Base-by-base conservation (phyloP, 2,797 vertebrate species). In the Rhincodon typus region DNA sequence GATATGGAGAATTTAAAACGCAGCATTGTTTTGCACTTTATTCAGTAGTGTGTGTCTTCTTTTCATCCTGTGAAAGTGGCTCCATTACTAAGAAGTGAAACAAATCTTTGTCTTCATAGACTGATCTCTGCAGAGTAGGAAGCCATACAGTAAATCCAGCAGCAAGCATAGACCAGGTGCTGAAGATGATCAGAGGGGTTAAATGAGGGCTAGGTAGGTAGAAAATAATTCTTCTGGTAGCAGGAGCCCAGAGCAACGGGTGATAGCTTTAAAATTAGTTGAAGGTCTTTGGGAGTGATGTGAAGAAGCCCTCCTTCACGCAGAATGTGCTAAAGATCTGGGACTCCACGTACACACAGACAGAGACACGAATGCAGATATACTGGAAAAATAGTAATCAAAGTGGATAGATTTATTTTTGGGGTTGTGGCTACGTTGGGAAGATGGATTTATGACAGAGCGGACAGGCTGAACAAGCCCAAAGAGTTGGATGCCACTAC, bases 11-110 rank as follows among this genome's bases (percentile, higher is more conserved):
- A 74, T 34, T 94, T 72, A 34, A 72, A 57, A 15, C 5, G 6
- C 46, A 67, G 25, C 70, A 27, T 94, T 94, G 93, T 94, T 70
- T 95, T 74, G 70, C 94, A 95, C 15, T 74, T 95, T 95, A 77
- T 69, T 69, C n/a, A n/a, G n/a, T 46, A 23, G 30, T 93, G 3
- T 67, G 0, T 34, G n/a, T 21, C 7, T n/a, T 42, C 57, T 93
- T n/a, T n/a, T 93, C n/a, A n/a, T 67, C 6, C 3, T 23, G 62
- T 23, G 21, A 67, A 69, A 38, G 27, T 27, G 15, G 17, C 38
- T n/a, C 23, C 57, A 46, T 91, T n/a, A 91, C 5, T 34, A 62
- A n/a, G 88, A 34, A 66, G 27, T n/a, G 34, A 62, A n/a, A n/a
- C 4, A 5, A 30, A n/a, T 3, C 42, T n/a, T 42, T 93, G n/a